Base-by-base conservation (phyloP, 2,888 invertebrate genomes). In the Orthosia gothica region DNA sequence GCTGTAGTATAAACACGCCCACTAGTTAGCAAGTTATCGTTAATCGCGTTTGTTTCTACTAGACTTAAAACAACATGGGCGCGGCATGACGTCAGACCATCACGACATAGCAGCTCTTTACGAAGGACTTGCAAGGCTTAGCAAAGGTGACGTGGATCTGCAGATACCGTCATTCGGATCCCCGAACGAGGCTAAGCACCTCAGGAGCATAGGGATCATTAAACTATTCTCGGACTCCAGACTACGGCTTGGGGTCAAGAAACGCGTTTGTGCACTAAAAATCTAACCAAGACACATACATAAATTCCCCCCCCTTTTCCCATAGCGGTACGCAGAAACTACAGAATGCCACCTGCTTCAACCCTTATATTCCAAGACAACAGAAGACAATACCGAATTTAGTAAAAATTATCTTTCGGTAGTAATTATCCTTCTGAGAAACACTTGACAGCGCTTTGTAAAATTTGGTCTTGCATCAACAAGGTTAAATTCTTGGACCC, bases 11-110 rank as follows among this genome's bases (percentile, higher is more conserved):
- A 63, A 65, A 75, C 54, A 82, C 84, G 47, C 82, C 84, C 77
- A 81, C 85, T 62, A 58, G 61, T 82, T 82, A 81, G 82, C 70
- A 69, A 59, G 26, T 71, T 58, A 57, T 76, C 58, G 85, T 82
- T 84, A 82, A 69, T 81, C 68, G 65, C 23, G 76, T 76, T 66
- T 68, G 67, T 62, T 81, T 67, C 63, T 58, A 57, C 55, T 74
- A 64, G 23, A 62, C 50, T 23, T 26, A 55, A 70, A 54, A 62
- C 84, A 71, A 84, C 50, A 76, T 57, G 82, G 85, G 85, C 65
- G 82, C 71, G 77, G 70, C 69, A 52, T 82, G 70, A 76, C 65
- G 77, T 74, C 79, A 66, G 32, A 9, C 50, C 50, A 52, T 47
- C 83, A 58, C 55, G 68, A 81, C 59, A 61, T 15, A 11, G 55